Evolutionary conservation across 2,888 invertebrate species (phyloP), one percentile per base, ranked within the genome.

Genomic region (Trypoxylon attenuatum): DNA sequence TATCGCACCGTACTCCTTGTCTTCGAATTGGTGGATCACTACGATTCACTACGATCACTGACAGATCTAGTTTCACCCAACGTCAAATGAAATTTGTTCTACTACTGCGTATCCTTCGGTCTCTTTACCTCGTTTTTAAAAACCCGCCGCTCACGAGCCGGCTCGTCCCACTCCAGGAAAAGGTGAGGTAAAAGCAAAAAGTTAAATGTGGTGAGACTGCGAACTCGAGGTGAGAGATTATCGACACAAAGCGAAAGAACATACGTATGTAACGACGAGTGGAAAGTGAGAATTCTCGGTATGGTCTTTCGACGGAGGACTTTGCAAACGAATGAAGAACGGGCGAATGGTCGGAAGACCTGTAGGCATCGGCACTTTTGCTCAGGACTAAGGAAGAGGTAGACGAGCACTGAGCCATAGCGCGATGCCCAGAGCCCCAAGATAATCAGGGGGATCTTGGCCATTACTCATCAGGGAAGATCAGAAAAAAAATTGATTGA

Each of bases 321-420:
- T 77, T 77, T 77, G 58, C 69, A 72, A 78, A 78, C 80, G 76
- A 75, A 76, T 77, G 81, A 81, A 78, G 82, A 78, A 75, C 77
- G 77, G 79, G 79, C 77, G 83, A 82, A 80, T 72, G 76, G 71
- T 69, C 73, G 71, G 66, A 74, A 70, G 65, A 65, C 58, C 67
- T 13, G 52, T 29, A 55, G 71, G 58, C 62, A 59, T 55, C 67
- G 66, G 54, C 64, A 67, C 61, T 69, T 65, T 69, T 63, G 67
- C 73, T 51, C 67, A 70, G 66, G 68, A 76, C 67, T 72, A 73
- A 71, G 71, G 61, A 73, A 72, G 61, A 71, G 66, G 67, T 46
- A 60, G n/a, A n/a, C n/a, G n/a, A 67, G 59, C 49, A 63, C 41
- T 39, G 49, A 43, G 54, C 49, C 47, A 56, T 53, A 45, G 67